Base-by-base conservation (phyloP, 2,113 vertebrate genomes). In the Pithys albifrons region DNA sequence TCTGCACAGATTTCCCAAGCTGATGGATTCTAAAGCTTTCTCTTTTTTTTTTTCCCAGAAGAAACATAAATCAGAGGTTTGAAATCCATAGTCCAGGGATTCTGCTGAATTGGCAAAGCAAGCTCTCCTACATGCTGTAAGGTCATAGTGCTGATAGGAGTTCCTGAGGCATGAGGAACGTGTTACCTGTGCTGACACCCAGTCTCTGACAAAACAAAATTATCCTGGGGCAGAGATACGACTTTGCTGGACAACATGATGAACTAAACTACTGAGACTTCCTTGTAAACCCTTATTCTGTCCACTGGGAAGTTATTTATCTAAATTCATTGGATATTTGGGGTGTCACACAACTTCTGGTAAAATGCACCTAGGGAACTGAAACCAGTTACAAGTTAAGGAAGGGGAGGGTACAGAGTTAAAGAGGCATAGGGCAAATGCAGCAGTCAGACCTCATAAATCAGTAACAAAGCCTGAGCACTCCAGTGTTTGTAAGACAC, bases 101-200 rank as follows among this genome's bases (percentile, higher is more conserved):
- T 73, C 78, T 90, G 62, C 75, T 83, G 67, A 54, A 12, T 18
- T 74, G 41, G 48, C 52, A 77, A 79, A 82, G 46, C 0, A 0
- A 73, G 33, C 55, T 78, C 4, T 46, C 20, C 39, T 43, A 2
- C 0, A 1, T 15, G 1, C 45, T 88, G 5, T 14, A 43, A 65
- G 48, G 16, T 80, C 46, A 18, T 3, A 14, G 31, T 6, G 49
- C 58, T 83, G 71, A 49, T 8, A 76, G 52, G 51, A 89, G 57
- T 45, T 46, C 35, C 39, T 0, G 2, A 16, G 13, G 43, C 48
- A 31, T 0, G 1, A 16, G 20, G 48, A 39, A 35, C 0, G 0
- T 4, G 9, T 58, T 70, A 71, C 52, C 45, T 72, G 29, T n/a
- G 49, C 52, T 19, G 25, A 71, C 52, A 66, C 6, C 6, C 64